Evolutionary conservation across 2,113 vertebrate genomes (phyloP).

Genomic region (Cyprinodon variegatus): DNA sequence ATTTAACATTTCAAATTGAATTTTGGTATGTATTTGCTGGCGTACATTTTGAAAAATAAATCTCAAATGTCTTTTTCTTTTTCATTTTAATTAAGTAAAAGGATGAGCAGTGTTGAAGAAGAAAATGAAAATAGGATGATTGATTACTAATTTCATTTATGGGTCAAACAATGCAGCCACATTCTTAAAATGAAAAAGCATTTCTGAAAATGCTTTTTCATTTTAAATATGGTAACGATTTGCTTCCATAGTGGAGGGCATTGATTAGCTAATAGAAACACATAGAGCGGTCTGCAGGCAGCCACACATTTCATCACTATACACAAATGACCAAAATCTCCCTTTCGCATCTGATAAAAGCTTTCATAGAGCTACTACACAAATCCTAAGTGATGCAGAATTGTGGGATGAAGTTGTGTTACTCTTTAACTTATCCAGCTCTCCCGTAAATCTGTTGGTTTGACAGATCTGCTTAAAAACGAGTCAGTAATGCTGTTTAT

Average conservation of each 20-base stretch:
- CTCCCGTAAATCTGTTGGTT: background rate
- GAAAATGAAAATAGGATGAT: no score
- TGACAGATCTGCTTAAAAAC: conserved; percentile 34
- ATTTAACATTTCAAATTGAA: no score
- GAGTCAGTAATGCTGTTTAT: conserved; percentile 64
- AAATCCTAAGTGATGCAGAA: conserved; percentile 34
- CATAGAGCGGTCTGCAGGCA: conserved; percentile 35
- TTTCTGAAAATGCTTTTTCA: no score
- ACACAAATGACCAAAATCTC: conserved; percentile 30
- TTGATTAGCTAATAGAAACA: conserved; percentile 57
- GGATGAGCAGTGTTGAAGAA: no score
- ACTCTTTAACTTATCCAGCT: conserved; percentile 46
- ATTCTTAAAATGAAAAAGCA: no score
- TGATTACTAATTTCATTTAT: no score
- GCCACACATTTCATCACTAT: conserved; percentile 43
- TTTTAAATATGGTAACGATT: background rate
- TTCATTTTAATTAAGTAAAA: no score
- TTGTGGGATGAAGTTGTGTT: conserved; percentile 49
- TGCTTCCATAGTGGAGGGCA: conserved; percentile 27
- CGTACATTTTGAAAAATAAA: no score
- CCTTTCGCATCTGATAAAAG: conserved; percentile 18
- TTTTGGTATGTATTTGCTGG: background rate
- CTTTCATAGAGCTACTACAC: background rate
- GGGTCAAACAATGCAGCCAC: no score
- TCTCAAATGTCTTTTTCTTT: no score